Evolutionary conservation across 2,888 invertebrate genomes (phyloP), one percentile per base, ranked within the genome.

Genomic region (Agrochola lota): DNA sequence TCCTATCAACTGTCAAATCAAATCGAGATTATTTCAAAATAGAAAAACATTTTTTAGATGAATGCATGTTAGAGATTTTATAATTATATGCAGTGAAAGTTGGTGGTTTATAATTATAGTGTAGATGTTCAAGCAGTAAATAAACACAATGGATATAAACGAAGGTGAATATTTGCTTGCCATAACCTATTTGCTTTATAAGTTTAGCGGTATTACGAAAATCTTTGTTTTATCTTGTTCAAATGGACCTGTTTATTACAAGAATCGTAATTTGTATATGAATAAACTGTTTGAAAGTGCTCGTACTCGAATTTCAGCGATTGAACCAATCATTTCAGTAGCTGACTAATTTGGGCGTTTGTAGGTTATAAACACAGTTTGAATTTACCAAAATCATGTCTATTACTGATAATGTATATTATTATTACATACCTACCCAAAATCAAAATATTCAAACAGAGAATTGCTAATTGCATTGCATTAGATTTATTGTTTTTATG

Each of bases 81-180:
- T 60, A 59, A 66, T 74, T 59, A 57, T 67, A 62, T 8, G 11
- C 49, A 70, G 77, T 89, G 74, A 77, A 62, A 68, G 74, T 78
- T 57, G 46, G 66, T 62, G 43, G 20, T 74, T 55, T 35, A 35
- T 77, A 17, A 49, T 70, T 35, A 71, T 57, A 72, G 67, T 70
- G 20, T 78, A 78, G 30, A 86, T 77, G 85, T 74, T 75, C 17
- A 70, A 57, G 30, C 30, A 46, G 55, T 82, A 84, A 88, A 68
- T 49, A 62, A 68, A 23, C 67, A 80, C 43, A 70, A 96, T 96
- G 96, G 96, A 96, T 87, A 91, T 95, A 79, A 94, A 93, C 85
- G 96, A 96, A 94, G 96, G 96, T 96, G 91, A 92, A 80, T 85
- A 78, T 76, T 75, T 11, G 49, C 26, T 62, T 77, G 49, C 69